A percentile compares a stretch with the other conserved stretches of the same genome.
phyloP scores from a whole-genome alignment of 2,113 vertebrate species.

The Poeciliopsis retropinna region DNA sequence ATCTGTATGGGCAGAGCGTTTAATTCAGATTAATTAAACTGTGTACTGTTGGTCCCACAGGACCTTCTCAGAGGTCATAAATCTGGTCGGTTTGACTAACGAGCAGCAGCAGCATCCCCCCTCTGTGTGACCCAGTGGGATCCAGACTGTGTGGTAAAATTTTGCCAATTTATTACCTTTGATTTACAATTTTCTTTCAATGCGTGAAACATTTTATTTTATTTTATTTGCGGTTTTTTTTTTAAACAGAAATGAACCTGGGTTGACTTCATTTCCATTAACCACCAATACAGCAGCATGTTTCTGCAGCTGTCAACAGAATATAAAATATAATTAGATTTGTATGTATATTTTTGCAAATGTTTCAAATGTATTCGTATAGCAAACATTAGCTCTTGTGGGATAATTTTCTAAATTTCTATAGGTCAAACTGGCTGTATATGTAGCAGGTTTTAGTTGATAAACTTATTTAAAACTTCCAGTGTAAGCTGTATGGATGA shows the following conservation, averaged over 20 bases:
- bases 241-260: no score
- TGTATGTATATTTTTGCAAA: no score
- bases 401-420: neutral
- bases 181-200: neutral
- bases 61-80: constrained; percentile 25
- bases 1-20: constrained; percentile 46
- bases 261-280: neutral
- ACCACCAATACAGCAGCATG: neutral
- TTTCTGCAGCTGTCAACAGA: neutral
- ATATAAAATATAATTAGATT: neutral
- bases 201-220: neutral
- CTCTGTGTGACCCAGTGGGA: constrained; percentile 36
- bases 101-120: constrained; percentile 5
- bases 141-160: constrained; percentile 16
- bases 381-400: neutral
- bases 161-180: constrained; percentile 4
- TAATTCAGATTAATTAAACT: constrained; percentile 51
- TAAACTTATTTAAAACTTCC: neutral
- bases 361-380: neutral
- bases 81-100: constrained; percentile 20
- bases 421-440: neutral
- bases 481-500: constrained; percentile 13
- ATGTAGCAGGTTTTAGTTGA: constrained; percentile 23
- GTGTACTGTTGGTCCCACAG: constrained; percentile 35
- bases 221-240: neutral